Evolutionary conservation across 2,888 invertebrate species (phyloP), one percentile per base, ranked within the genome.

Genomic region (Lasioglossum figueresi): DNA sequence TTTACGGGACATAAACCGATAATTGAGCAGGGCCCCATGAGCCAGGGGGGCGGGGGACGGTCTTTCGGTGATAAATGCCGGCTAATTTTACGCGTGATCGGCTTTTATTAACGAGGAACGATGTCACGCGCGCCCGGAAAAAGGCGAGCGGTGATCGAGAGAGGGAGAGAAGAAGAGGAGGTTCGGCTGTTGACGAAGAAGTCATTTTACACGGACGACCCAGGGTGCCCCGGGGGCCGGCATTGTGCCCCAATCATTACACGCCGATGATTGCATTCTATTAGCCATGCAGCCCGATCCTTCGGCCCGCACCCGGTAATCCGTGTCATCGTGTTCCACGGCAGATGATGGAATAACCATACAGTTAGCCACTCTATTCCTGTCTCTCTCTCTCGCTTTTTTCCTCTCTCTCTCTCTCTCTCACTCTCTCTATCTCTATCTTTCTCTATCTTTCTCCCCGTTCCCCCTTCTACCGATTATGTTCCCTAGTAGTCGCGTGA

Each of bases 71-170:
- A 85, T 88, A 92, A 93, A 92, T 93, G 93, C 92, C 92, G 93
- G 92, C 93, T 94, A 94, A 94, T 94, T 94, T 94, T 93, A 93
- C 94, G 94, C 93, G 89, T 93, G 93, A 93, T 94, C 92, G 92
- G 92, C 88, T 93, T 92, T 94, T 93, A 94, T 94, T 94, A 94
- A 94, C 93, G 93, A 90, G 89, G 79, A 79, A 71, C 34, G 66
- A 78, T 78, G 80, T 77, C 80, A 77, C 79, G 66, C 88, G 82
- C 86, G 88, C 86, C 86, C 88, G 89, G 87, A 80, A 90, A 89
- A 84, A 88, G 91, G 85, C 89, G 90, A 88, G 89, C 89, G 83
- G 34, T 19, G 19, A 8, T 4, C 19, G 34, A 66, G 10, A 10
- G 34, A 4, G 8, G 4, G 19, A 34, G 34, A 23, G 19, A 34